phyloP scores from a whole-genome alignment of 2,797 vertebrate genomes.

The Iguana delicatissima region DNA sequence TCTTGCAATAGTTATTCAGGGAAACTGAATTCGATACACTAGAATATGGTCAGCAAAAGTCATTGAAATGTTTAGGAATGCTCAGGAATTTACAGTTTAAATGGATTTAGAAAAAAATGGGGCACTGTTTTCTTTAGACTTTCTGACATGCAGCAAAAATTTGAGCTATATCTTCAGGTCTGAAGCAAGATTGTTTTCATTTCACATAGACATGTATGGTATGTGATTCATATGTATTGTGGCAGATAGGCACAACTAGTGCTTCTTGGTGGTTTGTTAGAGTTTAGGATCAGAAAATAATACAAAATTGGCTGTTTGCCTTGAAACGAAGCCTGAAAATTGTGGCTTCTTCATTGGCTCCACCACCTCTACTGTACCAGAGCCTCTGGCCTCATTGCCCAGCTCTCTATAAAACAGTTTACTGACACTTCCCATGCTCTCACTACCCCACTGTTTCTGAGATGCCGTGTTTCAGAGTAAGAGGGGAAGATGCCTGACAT shows the following conservation, averaged over 20 bases:
- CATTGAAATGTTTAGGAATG: not conserved
- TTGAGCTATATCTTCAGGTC: not conserved
- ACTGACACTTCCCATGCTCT: not conserved
- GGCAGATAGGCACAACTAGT: not conserved
- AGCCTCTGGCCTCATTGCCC: not conserved
- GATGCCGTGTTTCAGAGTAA: not conserved
- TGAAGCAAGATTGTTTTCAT: not conserved
- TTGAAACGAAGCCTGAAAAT: not conserved
- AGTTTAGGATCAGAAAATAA: too few species aligned
- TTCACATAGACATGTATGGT: too few species aligned
- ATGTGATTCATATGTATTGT: not conserved
- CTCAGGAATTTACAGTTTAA: not conserved
- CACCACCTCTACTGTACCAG: not conserved
- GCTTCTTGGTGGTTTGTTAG: not conserved
- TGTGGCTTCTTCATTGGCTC: not conserved
- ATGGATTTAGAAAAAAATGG: not conserved
- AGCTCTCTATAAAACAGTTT: not conserved
- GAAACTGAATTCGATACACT: not conserved
- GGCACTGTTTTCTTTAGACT: not conserved
- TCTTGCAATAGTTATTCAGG: not conserved
- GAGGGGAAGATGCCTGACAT: not conserved
- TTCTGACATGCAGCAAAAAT: not conserved
- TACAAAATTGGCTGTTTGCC: too few species aligned
- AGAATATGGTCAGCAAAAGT: not conserved
- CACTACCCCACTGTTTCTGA: not conserved